A percentile compares a stretch with the other conserved stretches of the same genome.
phyloP scores from a whole-genome alignment of 2,888 invertebrate species.

The Barypeithes pellucidus region DNA sequence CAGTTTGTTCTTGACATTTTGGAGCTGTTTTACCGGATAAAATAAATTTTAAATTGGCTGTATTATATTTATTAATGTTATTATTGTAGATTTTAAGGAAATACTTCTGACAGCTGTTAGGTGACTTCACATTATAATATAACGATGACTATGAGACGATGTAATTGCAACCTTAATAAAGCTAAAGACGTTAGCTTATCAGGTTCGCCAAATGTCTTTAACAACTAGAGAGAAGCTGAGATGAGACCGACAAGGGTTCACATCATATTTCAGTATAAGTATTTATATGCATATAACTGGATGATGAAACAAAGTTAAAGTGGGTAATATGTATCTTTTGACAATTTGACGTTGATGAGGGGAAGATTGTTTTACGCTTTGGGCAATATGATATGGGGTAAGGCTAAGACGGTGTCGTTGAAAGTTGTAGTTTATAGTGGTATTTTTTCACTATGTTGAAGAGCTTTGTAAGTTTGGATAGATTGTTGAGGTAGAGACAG shows the following conservation, averaged over 20 bases:
- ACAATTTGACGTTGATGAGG: conserved; percentile 33
- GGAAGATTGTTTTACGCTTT: conserved; percentile 27
- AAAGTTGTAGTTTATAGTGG: not conserved
- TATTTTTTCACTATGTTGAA: not conserved
- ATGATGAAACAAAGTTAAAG: conserved; percentile 25
- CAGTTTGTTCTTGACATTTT: too few relatives aligned
- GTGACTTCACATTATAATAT: not conserved
- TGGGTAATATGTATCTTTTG: conserved; percentile 15
- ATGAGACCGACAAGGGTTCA: conserved; percentile 13
- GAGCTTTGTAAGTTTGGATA: not conserved
- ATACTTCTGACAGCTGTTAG: too few relatives aligned
- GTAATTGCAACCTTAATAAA: conserved; percentile 5
- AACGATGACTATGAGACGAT: not conserved
- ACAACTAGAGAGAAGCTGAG: conserved; percentile 12
- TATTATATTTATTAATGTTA: too few relatives aligned
- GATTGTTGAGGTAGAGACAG: too few relatives aligned
- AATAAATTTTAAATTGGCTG: too few relatives aligned
- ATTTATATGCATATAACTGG: conserved; percentile 22
- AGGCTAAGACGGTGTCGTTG: not conserved
- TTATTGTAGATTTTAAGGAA: too few relatives aligned
- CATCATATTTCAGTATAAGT: conserved; percentile 20
- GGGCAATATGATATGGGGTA: conserved; percentile 14
- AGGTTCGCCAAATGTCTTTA: conserved; percentile 9
- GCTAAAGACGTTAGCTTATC: conserved; percentile 15
- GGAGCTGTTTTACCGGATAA: too few relatives aligned